phyloP scores from a whole-genome alignment of 2,113 vertebrate species.

The Muscicapa adusta region DNA sequence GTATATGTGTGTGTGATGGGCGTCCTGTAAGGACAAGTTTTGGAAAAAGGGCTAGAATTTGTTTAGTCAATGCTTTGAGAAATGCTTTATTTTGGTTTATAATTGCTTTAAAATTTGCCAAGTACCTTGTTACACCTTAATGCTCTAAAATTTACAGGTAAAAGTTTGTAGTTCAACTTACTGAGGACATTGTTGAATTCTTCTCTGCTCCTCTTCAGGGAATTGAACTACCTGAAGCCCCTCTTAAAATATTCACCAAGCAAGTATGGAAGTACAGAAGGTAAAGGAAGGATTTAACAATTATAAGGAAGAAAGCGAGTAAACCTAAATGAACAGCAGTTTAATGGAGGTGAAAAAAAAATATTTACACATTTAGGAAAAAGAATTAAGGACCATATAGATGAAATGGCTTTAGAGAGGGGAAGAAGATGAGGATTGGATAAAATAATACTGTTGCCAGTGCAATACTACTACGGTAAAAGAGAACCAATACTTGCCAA shows the following conservation, averaged over 20 bases:
- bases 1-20: background rate
- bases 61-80: background rate
- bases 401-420: background rate
- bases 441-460: background rate
- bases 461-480: background rate
- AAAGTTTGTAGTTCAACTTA: background rate
- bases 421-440: background rate
- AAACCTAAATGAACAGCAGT: background rate
- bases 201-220: background rate
- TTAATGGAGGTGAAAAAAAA: background rate
- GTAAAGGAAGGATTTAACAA: background rate
- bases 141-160: background rate
- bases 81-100: background rate
- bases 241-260: background rate
- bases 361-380: background rate
- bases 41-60: too few relatives aligned
- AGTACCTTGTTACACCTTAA: background rate
- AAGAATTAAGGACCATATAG: background rate
- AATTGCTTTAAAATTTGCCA: background rate
- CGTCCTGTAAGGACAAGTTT: too few relatives aligned
- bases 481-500: background rate
- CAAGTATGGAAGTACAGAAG: fast-evolving
- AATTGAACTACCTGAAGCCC: background rate
- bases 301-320: background rate
- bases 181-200: background rate